Evolutionary conservation across 92 coral and sea anemone genomes (phyloP), one percentile per base, ranked within the genome.

Genomic region (Palythoa grandis): DNA sequence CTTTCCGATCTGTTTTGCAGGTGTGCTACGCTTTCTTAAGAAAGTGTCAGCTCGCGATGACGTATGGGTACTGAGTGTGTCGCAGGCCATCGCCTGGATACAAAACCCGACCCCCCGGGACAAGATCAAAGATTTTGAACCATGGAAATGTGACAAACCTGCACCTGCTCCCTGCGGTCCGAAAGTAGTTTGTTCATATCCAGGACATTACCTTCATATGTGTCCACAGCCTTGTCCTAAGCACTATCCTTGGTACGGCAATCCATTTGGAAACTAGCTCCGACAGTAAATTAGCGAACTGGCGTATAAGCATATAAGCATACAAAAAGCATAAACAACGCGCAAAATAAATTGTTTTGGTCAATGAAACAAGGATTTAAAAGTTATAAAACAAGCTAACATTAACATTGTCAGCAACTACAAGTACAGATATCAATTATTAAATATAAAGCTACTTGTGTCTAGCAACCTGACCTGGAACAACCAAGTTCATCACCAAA

Each of bases 71-170:
- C 86, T 96, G 83, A 93, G 93, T 0, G 82, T 96, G 22, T 87
- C 93, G 16, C 97, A 94, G 58, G 97, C 94, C 67, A 90, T 96
- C 77, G 94, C 91, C 72, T 96, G 99, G 99, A 93, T 96, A 72
- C 91, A 91, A 73, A 83, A 93, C 10, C 99, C 99, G 11, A 90
- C 95, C 48, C 84, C 92, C 13, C 93, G 93, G 37, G 89, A 90
- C 86, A 88, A 93, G 68, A 91, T 96, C 90, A 79, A 92, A 38
- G 91, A 86, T 57, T 96, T 96, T 61, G 52, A 82, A 4, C 98
- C 99, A 12, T 96, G 99, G 99, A 88, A 87, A 72, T 96, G 99
- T 77, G 90, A 91, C 92, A 29, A 86, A 11, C 96, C 96, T 39
- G 90, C 95, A 17, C 99, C 99, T 19, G 87, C 92, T 48, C 87